Evolutionary conservation across 2,888 invertebrate genomes (phyloP).

Genomic region (Eretmocerus hayati): DNA sequence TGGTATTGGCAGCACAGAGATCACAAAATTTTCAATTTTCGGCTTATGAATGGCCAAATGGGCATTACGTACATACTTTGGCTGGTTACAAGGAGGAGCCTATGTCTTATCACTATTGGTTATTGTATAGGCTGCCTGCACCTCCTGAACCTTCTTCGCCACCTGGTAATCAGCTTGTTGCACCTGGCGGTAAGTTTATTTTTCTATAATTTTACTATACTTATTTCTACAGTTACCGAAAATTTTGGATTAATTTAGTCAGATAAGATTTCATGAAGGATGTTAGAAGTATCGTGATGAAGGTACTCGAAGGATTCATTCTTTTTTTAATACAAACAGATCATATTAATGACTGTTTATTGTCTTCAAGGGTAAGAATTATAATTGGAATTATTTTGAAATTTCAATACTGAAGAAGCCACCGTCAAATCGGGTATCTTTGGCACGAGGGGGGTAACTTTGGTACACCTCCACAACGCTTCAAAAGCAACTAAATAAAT

Average conservation of each 20-base stretch:
- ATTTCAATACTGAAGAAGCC: too few relatives aligned
- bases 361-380: too few relatives aligned
- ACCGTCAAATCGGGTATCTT: too few relatives aligned
- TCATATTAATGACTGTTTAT: too few relatives aligned
- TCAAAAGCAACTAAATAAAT: too few relatives aligned
- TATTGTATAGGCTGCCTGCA: constrained; percentile 74
- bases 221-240: too few relatives aligned
- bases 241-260: not conserved
- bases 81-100: constrained; percentile 74
- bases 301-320: too few relatives aligned
- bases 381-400: too few relatives aligned
- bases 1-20: constrained; percentile 77
- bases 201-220: not conserved
- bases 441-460: too few relatives aligned
- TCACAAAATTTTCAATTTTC: constrained; percentile 67
- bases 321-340: too few relatives aligned
- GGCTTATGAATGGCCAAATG: constrained; percentile 86
- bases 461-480: too few relatives aligned
- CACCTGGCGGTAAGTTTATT: constrained; percentile 64
- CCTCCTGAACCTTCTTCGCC: constrained; percentile 73
- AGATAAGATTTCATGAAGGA: not conserved
- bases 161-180: constrained; percentile 80
- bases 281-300: too few relatives aligned
- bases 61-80: constrained; percentile 83
- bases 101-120: constrained; percentile 82